Conservation (phyloP, 1,140 invertebrate species). For the Ladona fulva region DNA sequence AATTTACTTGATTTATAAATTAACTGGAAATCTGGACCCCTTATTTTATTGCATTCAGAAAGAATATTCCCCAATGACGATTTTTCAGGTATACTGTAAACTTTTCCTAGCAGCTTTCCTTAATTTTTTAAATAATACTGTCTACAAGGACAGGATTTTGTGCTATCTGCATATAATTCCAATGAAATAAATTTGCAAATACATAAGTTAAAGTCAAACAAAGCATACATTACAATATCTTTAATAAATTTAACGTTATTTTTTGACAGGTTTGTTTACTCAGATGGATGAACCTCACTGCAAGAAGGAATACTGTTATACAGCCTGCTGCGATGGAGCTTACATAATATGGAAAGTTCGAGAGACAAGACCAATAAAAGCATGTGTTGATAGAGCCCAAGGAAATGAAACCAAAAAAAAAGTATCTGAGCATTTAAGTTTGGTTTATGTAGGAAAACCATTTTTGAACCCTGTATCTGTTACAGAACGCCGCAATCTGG, state of each 20-base stretch:
- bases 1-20: too few species aligned
- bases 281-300: slow-evolving; percentile 62
- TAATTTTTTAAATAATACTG: too few species aligned
- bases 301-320: slow-evolving; percentile 75
- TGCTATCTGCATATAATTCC: too few species aligned
- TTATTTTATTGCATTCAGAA: too few species aligned
- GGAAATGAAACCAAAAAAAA: slow-evolving; percentile 29
- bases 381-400: slow-evolving; percentile 34
- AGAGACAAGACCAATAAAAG: slow-evolving; percentile 48
- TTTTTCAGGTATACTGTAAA: too few species aligned
- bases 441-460: slow-evolving; percentile 67
- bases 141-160: too few species aligned
- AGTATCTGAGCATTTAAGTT: slow-evolving; percentile 38
- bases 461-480: slow-evolving; percentile 74
- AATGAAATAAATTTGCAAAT: too few species aligned
- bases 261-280: slow-evolving; percentile 61
- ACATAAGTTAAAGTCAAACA: too few species aligned
- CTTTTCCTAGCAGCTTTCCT: too few species aligned
- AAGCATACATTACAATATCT: too few species aligned
- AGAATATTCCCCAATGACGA: too few species aligned
- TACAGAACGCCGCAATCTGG: slow-evolving; percentile 78
- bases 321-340: slow-evolving; percentile 48
- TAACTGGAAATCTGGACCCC: too few species aligned
- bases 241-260: background rate
- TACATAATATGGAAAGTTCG: slow-evolving; percentile 77